A percentile compares a stretch with the other conserved stretches of the same genome.
These are phyloP conservation scores for Oncorhynchus clarkii DNA, from an alignment of 2,113 vertebrate genomes.

Conservation along the genomic window DNA sequence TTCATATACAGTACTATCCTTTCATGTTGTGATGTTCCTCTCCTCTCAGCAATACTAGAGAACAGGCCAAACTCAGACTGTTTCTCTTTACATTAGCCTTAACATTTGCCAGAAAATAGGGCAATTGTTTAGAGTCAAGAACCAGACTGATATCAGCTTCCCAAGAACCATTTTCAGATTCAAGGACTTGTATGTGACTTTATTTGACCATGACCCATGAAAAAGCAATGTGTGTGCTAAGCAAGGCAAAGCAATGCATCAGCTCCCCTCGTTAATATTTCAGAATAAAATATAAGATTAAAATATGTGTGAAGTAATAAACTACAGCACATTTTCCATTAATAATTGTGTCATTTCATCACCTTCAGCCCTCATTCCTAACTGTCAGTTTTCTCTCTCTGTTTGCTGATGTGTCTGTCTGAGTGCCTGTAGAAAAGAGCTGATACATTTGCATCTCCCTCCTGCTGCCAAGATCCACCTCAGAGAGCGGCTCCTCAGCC, in stretches of 20 bases:
- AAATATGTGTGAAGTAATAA: neutral
- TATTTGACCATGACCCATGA: neutral
- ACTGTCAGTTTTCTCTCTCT: neutral
- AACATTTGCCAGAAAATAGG: neutral
- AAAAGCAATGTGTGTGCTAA: neutral
- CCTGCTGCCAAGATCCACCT: slow-evolving; percentile 37
- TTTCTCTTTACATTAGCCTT: slow-evolving; percentile 21
- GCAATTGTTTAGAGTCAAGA: neutral
- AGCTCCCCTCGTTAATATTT: neutral
- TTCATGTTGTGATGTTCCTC: slow-evolving; percentile 19
- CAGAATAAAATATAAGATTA: neutral
- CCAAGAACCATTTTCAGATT: slow-evolving; percentile 11
- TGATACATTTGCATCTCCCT: slow-evolving; percentile 31
- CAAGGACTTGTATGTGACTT: neutral
- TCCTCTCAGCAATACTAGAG: slow-evolving; percentile 48
- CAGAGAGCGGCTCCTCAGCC: slow-evolving; percentile 8
- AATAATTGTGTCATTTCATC: slow-evolving; percentile 39
- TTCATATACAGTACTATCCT: slow-evolving; percentile 44
- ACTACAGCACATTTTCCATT: slow-evolving; percentile 28
- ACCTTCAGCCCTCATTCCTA: slow-evolving; percentile 34
- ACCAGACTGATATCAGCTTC: slow-evolving; percentile 11
- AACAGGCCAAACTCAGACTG: slow-evolving; percentile 29
- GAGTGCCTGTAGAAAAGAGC: slow-evolving; percentile 27
- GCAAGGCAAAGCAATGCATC: neutral
- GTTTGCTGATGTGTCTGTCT: slow-evolving; percentile 4